A percentile compares a stretch with the other conserved stretches of the same genome.
These are phyloP conservation scores for Paralichthys olivaceus DNA, from an alignment of 2,113 vertebrate species.

Conservation along the genomic window DNA sequence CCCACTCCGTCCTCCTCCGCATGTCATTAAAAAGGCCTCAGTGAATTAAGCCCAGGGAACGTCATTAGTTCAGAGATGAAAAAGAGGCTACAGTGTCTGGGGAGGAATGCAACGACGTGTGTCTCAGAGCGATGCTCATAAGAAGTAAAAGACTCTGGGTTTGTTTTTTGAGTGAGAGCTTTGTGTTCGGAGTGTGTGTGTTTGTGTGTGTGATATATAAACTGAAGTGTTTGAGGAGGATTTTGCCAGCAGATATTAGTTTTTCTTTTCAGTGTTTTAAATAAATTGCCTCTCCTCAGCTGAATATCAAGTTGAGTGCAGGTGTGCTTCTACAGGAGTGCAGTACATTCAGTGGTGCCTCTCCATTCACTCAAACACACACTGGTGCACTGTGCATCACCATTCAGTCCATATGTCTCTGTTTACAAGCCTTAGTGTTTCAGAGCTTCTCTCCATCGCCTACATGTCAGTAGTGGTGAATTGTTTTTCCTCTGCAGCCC, in stretches of 20 bases:
- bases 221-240: background rate
- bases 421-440: slow-evolving; percentile 22
- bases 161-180: slow-evolving; percentile 25
- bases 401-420: slow-evolving; percentile 29
- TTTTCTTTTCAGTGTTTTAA: background rate
- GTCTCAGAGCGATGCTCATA: slow-evolving; percentile 31
- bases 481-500: slow-evolving; percentile 57
- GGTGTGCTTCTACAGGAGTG: slow-evolving; percentile 7
- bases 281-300: background rate
- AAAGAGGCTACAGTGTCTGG: slow-evolving; percentile 38
- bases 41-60: slow-evolving; percentile 35
- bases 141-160: slow-evolving; percentile 26
- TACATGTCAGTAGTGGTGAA: slow-evolving; percentile 53
- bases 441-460: slow-evolving; percentile 25
- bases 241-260: slow-evolving; percentile 27
- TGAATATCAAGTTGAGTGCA: slow-evolving; percentile 2
- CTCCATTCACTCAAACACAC: background rate
- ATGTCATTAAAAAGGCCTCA: slow-evolving; percentile 54
- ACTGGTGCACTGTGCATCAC: background rate
- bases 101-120: slow-evolving; percentile 51
- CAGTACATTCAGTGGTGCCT: background rate
- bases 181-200: background rate
- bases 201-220: background rate
- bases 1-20: background rate
- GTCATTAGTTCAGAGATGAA: slow-evolving; percentile 64